These are phyloP conservation scores for Apamea crenata DNA, from an alignment of 2,888 invertebrate species.

Conservation along the genomic window DNA sequence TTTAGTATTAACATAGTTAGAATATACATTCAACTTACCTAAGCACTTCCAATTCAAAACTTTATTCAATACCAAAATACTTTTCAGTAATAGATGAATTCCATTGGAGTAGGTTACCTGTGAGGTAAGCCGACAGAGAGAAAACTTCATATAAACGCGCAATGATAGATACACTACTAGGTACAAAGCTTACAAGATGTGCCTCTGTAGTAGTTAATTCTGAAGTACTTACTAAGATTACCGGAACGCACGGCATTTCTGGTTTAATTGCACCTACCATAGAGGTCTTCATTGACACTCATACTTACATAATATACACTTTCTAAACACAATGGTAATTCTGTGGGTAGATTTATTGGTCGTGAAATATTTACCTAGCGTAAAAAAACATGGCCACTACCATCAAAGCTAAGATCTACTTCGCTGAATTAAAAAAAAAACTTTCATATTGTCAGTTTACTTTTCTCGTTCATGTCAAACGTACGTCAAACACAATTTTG, in stretches of 20 bases:
- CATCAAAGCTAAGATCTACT: constrained; percentile 14
- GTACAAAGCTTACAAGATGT: neutral
- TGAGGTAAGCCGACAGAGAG: neutral
- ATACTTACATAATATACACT: no score
- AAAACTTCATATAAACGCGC: neutral
- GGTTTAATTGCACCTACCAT: neutral
- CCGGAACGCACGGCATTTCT: neutral
- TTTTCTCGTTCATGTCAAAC: constrained; percentile 15
- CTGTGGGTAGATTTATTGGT: neutral
- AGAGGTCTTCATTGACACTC: neutral
- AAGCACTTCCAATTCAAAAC: neutral
- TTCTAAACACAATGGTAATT: neutral
- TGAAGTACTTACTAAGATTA: neutral
- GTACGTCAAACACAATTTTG: constrained; percentile 32
- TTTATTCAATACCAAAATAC: neutral
- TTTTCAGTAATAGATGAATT: neutral
- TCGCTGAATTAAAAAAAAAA: neutral
- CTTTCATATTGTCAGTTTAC: neutral
- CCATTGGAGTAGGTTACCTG: neutral
- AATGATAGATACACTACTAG: neutral
- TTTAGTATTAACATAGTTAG: neutral
- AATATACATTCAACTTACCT: neutral
- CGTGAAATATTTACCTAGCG: neutral
- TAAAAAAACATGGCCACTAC: neutral
- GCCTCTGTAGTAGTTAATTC: neutral